Base-by-base conservation (phyloP, 2,113 vertebrate species). In the Microcebus murinus region DNA sequence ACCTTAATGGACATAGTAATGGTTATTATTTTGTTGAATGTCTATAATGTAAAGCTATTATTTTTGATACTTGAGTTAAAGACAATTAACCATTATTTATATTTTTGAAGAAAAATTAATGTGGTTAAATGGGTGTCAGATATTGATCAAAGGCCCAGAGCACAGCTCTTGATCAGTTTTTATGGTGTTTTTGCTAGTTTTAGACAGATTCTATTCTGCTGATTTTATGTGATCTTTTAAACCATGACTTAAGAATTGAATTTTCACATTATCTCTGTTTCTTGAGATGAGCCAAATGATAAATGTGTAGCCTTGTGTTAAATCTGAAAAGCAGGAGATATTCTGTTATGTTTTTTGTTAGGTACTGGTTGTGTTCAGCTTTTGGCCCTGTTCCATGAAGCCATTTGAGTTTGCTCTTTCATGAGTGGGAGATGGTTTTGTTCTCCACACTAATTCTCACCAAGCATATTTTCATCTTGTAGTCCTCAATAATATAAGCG, bases 21-120 rank as follows among this genome's bases (percentile, higher is more conserved):
- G 21, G 50, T 42, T 80, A 80, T 82, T 91, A 85, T 82, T 91
- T 74, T 83, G 45, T 65, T 55, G 93, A 93, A 48, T 85, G 34
- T 73, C 31, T 92, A 8, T 31, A 79, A 23, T 39, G 29, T 15
- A 57, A 65, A 48, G 55, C 20, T 67, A 45, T 81, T 80, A 10
- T 84, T 93, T 89, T 70, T 20, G 67, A 48, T 86, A 81, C 20
- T 39, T 50, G 36, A 17, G 36, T 68, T 79, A 80, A 94, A 81
- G 48, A 25, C 34, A 83, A 42, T 48, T 74, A 90, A 23, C 36
- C 36, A 6, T 63, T 87, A 50, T 29, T 71, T 88, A 91, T 91
- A 71, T 67, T 81, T 85, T 94, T 36, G 81, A 67, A 42, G 50
- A 82, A 89, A 89, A 73, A 45, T 52, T 83, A 48, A 12, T 63